phyloP scores from a whole-genome alignment of 2,113 vertebrate genomes.

The Physeter macrocephalus region DNA sequence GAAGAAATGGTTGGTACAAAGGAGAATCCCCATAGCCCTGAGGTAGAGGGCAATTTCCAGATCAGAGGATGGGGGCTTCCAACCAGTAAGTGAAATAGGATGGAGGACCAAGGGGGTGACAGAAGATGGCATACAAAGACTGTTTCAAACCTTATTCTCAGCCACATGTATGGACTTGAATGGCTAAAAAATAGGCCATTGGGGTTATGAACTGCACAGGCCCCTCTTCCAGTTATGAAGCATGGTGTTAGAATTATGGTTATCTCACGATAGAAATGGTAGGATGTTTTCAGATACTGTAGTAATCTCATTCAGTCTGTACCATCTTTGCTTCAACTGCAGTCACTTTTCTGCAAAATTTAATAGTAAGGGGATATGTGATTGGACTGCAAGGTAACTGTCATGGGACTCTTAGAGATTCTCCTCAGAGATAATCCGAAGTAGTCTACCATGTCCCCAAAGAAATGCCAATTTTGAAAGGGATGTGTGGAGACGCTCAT shows the following conservation, averaged over 20 bases:
- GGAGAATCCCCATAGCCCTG: neutral
- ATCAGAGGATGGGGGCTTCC: neutral
- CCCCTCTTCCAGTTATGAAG: neutral
- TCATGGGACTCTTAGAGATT: neutral
- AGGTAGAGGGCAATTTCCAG: neutral
- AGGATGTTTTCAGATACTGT: neutral
- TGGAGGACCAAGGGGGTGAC: neutral
- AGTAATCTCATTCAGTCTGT: neutral
- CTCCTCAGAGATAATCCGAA: neutral
- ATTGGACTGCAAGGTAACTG: conserved; percentile 1
- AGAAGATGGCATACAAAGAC: neutral
- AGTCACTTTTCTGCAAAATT: conserved; percentile 16
- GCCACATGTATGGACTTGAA: neutral
- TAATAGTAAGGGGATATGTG: neutral
- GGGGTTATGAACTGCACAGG: too few species aligned
- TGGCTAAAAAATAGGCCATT: neutral
- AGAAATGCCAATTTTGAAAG: conserved; percentile 10
- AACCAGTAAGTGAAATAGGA: neutral
- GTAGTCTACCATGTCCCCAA: neutral
- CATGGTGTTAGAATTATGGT: neutral
- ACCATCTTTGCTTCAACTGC: neutral
- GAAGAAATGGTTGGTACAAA: neutral
- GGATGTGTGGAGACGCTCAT: neutral
- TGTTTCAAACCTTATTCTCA: neutral
- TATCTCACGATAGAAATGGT: neutral